Evolutionary conservation across 1,140 invertebrate species (phyloP), one percentile per base, ranked within the genome.

Genomic region (Eufriesea mexicana): DNA sequence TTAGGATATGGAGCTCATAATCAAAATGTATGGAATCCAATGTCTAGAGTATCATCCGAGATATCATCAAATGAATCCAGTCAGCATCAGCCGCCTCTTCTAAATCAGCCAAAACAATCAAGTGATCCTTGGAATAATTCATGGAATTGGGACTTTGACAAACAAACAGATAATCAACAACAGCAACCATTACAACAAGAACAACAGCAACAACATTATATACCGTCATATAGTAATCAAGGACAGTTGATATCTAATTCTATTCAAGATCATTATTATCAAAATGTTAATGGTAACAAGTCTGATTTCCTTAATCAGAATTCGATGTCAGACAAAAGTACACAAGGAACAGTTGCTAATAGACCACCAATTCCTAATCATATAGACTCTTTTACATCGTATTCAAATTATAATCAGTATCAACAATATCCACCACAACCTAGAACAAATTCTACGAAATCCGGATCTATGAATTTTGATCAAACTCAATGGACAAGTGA

Each of bases 61-160:
- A 42, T 90, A n/a, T 78, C 87, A 14, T 45, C 84, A 0, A 89
- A 85, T 70, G 75, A 88, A 68, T 45, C 82, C 7, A 89, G 85
- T 64, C 85, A 90, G 64, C 81, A 59, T 73, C 88, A 89, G 71
- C 72, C 86, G 23, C 51, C 88, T 0, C 14, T 86, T 35, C 6
- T 68, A 16, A 92, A 78, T 86, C 84, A 92, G 76, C 82, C 89
- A 0, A 92, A 93, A 82, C 88, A 90, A 45, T 2, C 74, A 2
- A 89, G 84, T 12, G 92, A 94, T 85, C 70, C 93, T 6, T 94
- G 94, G 93, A 94, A 93, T 77, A 92, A 94, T 84, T 92, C 92
- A 2, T 94, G 94, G 93, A 91, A 94, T 68, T 94, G 93, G 93
- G 94, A 91, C 79, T 81, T 94, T 51, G 94, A 94, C 68, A 92